Base-by-base conservation (phyloP, 1,140 invertebrate genomes). In the Euura saliciscinereae region DNA sequence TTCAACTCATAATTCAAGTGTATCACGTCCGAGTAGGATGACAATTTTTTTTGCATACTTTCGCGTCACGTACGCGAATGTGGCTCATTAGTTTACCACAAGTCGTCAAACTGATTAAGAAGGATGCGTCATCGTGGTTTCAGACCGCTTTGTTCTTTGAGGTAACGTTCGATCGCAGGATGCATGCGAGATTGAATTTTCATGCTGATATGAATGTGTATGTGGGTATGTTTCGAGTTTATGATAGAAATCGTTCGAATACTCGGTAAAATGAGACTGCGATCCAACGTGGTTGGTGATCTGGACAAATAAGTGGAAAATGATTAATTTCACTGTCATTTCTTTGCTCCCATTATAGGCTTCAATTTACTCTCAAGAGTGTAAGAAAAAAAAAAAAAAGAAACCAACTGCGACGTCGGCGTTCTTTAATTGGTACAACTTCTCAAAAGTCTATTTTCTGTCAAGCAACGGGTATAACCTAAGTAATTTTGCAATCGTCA, bases 401-500 rank as follows among this genome's bases (percentile, higher is more conserved):
- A 8, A 6, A n/a, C 51, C 13, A n/a, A 59, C 51, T 28, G 28
- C 28, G 28, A 28, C 28, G 28, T 28, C 28, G 28, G 28, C 51
- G 1, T 11, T 59, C 51, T 59, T 59, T 59, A 59, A 59, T 59
- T 59, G 51, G 51, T 59, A 28, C 28, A 28, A 59, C 8, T 59
- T 59, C 51, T 59, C 13, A 59, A 59, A 59, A 59, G 51, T 59
- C 51, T 59, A 59, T 59, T 59, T 59, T 59, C 51, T 59, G 51
- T 4, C 51, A n/a, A 51, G 51, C 13, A n/a, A 59, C 8, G 13
- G 51, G 51, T 64, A 64, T 64, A 10, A 10, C 59, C 8, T 64
- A 13, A 28, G 28, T 28, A 67, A 67, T 67, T 67, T 67, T 67
- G 66, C 66, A 67, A 67, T 42, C 66, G 66, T 11, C 43, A 67